Evolutionary conservation across 2,797 vertebrate genomes (phyloP), one percentile per base, ranked within the genome.

Genomic region (Phataginus tetradactyla): DNA sequence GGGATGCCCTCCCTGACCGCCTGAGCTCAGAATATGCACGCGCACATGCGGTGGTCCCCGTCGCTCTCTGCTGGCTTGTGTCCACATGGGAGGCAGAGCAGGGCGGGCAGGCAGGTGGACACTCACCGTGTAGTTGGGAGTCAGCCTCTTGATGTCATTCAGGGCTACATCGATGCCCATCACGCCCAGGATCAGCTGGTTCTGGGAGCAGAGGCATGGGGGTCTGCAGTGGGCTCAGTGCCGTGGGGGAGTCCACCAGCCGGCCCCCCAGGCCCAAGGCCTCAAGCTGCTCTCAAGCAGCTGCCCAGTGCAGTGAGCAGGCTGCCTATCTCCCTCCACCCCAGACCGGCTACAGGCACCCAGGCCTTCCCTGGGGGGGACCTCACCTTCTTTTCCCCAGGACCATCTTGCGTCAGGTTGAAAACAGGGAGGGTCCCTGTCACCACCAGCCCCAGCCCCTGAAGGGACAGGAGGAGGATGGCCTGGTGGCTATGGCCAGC

Each of bases 151-250:
- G 98, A 99, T 99, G 98, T 99, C 99, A 8, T 99, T 99, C 93
- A 99, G 99, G 74, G 99, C 99, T 68, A 99, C 99, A 3, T 99
- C 99, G 0, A 99, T 99, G 79, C 99, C 99, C 99, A 99, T 99
- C 96, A 99, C 99, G 0, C 99, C 99, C 25, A 99, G 99, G 98
- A 99, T 99, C 92, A 99, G 99, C 99, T 99, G 99, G 98, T 99
- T 99, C 99, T 99, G 99, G 49, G 59, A 96, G 97, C 94, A 96
- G 1, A 68, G 74, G n/a, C 18, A 68, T 7, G 51, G 32, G 11
- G 8, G 83, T 88, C 68, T 81, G 13, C 42, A 37, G 51, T 1
- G 34, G 42, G 57, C 90, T 94, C 85, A 53, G 1, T 55, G 74
- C 79, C 32, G 4, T 0, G 17, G 69, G 6, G 29, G 10, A 27